A percentile compares a stretch with the other conserved stretches of the same genome.
These are phyloP conservation scores for Lepidostoma basale DNA, from an alignment of 1,140 invertebrate species.

Conservation along the genomic window DNA sequence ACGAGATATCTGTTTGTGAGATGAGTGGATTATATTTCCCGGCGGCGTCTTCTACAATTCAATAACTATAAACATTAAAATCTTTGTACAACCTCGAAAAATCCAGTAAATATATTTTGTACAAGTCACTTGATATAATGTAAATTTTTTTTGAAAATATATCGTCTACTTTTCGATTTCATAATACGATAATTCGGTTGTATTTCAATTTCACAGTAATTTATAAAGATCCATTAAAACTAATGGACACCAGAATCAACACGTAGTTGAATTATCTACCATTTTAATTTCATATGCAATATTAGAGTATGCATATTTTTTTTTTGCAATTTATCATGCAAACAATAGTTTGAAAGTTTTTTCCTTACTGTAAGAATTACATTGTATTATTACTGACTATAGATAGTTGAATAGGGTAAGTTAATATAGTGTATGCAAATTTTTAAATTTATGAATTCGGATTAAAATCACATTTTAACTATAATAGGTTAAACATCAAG, in stretches of 20 bases:
- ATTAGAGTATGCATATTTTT: neutral
- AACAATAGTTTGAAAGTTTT: no score
- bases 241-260: neutral
- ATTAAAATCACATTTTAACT: constrained; percentile 44
- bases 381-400: no score
- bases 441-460: constrained; percentile 41
- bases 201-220: constrained; percentile 20
- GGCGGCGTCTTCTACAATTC: neutral
- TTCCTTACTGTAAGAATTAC: no score
- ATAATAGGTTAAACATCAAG: no score
- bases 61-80: no score
- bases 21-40: no score
- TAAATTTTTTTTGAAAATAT: constrained; percentile 24
- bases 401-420: no score
- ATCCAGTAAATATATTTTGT: neutral
- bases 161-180: neutral
- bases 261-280: neutral
- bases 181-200: constrained; percentile 20
- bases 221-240: neutral
- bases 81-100: neutral
- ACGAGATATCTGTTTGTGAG: no score
- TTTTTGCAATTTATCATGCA: no score
- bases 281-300: neutral
- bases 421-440: neutral
- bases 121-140: no score